Base-by-base conservation (phyloP, 2,797 vertebrate genomes). In the Pseudocheirus occidentalis region DNA sequence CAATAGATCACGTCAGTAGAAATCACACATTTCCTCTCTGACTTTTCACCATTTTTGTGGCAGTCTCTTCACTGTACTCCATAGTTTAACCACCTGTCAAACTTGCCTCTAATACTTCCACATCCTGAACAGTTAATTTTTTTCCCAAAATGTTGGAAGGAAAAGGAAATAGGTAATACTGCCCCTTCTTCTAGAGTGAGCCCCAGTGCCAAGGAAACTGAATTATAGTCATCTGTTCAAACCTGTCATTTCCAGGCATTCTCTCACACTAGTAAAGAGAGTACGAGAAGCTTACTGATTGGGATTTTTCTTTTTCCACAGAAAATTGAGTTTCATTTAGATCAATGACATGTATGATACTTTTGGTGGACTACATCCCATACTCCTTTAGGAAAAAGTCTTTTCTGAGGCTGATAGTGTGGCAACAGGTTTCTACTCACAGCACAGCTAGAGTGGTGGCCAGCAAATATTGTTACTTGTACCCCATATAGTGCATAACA, bases 261-360 rank as follows among this genome's bases (percentile, higher is more conserved):
- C 46, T 91, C 66, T 91, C 59, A 90, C 5, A 24, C 24, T 46
- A 34, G 73, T 27, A 50, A 87, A 12, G 40, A 24, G 24, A 81
- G 40, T 81, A 46, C 46, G 40, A 87, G 21, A 27, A 50, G 89
- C 55, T 55, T 92, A 14, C n/a, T 92, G 52, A 6, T 92, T 94
- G 94, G 93, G 50, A 92, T 92, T 89, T 90, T n/a, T 90, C 5
- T 95, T 94, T 96, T 94, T 53, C 90, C n/a, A 92, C 0, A 54
- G 66, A 93, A 97, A 95, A 93, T 95, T 92, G 53, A 55, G 50
- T 55, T 90, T 90, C 52, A 91, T 90, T 95, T 95, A 94, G 40
- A 58, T 92, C 92, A 95, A 96, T 90, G 91, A 46, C 92, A n/a
- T 90, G 29, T 93, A 52, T 46, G n/a, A 40, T 92, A 6, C 46